Base-by-base conservation (phyloP, 2,797 vertebrate species). In the Glossophaga mutica region DNA sequence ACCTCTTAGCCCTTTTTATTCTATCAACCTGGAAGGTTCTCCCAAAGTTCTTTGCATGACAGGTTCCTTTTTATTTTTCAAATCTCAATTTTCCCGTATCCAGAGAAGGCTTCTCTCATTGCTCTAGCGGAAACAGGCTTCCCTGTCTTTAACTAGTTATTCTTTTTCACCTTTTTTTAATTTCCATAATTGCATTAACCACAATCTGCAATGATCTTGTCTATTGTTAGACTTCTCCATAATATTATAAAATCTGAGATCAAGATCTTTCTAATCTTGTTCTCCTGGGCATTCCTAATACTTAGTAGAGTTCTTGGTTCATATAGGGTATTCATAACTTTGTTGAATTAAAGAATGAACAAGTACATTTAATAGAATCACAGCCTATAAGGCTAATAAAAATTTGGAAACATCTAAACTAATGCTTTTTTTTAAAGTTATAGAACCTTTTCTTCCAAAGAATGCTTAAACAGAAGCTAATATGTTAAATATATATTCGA, bases 301-400 rank as follows among this genome's bases (percentile, higher is more conserved):
- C 11, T 94, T 91, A 70, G 21, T 39, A 91, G 42, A 91, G 37
- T 62, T 59, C 62, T 87, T 77, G 24, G 6, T 21, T 94, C 37
- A 70, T 29, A 82, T 26, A 55, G 81, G 46, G 16, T 57, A 82
- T 16, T 78, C 29, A 48, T 68, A 87, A 48, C 29, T 62, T 87
- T 68, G 8, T 4, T 87, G 14, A 96, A 62, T 84, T 67, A 88
- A 48, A 71, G 24, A 78, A 48, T 91, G 57, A 32, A 84, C 34
- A 87, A 76, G 34, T 87, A 70, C 2, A 84, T 89, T 95, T 94
- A 85, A 90, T 59, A 91, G 22, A 71, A 48, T 94, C 37, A 50
- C 0, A 84, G 16, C 77, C 22, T 96, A 37, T 79, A 81, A 59
- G 42, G 18, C 14, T 77, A 87, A 94, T 44, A 42, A 85, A 78